Percentiles rank a stretch among this genome's conserved stretches.
Conservation (phyloP, 2,888 invertebrate genomes). For the Nephrotoma appendiculata region DNA sequence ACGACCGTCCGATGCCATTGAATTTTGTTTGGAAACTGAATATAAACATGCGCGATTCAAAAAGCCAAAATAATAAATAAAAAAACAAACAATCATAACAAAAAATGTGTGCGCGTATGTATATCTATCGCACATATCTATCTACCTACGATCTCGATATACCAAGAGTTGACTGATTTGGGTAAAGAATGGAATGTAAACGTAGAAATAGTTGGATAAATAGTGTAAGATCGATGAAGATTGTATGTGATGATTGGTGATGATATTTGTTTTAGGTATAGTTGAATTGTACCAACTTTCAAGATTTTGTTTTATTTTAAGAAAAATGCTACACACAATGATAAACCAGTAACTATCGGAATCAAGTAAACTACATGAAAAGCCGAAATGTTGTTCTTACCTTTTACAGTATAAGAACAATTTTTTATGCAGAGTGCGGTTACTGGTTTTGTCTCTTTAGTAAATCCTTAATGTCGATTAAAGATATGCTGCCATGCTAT, state of each 20-base stretch:
- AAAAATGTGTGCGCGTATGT: background rate
- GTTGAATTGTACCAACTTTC: background rate
- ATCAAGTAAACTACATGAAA: background rate
- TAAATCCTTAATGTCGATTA: no score
- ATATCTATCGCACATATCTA: background rate
- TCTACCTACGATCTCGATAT: background rate
- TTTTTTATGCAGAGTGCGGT: no score
- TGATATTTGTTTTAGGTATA: background rate
- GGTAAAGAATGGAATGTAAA: background rate
- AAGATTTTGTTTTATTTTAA: background rate
- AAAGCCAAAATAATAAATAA: background rate
- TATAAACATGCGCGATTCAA: background rate
- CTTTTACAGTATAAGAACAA: background rate
- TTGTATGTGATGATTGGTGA: background rate
- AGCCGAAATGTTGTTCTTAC: background rate
- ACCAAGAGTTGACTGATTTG: background rate
- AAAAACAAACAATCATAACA: background rate
- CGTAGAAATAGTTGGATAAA: background rate
- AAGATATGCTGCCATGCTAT: no score
- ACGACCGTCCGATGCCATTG: background rate
- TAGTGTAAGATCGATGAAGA: background rate
- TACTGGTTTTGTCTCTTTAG: no score
- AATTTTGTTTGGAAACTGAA: background rate
- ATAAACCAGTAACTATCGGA: background rate
- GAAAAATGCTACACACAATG: background rate